Evolutionary conservation across 1,140 invertebrate genomes (phyloP).

Genomic region (Leptopilina clavipes): DNA sequence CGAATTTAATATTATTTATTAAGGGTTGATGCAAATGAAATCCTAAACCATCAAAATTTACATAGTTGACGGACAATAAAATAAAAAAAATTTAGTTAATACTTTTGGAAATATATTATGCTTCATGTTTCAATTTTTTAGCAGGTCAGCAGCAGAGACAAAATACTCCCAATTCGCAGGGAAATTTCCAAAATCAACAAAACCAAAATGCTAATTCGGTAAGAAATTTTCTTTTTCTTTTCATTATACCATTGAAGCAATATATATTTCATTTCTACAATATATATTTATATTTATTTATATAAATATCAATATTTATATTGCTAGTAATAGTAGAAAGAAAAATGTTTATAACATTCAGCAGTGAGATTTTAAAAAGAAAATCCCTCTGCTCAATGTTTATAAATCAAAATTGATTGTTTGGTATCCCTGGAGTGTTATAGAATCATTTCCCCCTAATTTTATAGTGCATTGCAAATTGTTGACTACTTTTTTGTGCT

Average conservation of each 20-base stretch:
- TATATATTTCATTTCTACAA: neutral
- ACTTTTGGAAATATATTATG: too few species aligned
- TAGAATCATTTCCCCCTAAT: neutral
- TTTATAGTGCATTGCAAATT: constrained; percentile 17
- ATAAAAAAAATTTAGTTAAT: too few species aligned
- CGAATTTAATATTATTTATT: too few species aligned
- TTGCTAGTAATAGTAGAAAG: too few species aligned
- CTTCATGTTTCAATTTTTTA: too few species aligned
- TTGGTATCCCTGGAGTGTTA: neutral
- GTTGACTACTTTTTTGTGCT: neutral
- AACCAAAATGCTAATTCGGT: neutral
- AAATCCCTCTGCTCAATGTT: neutral
- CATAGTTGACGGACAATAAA: too few species aligned
- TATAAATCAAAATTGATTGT: neutral
- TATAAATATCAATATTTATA: too few species aligned
- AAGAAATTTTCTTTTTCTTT: neutral
- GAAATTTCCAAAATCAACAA: constrained; percentile 17
- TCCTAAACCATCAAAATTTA: too few species aligned
- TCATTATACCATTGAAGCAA: neutral
- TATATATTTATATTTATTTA: too few species aligned
- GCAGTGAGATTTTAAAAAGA: neutral
- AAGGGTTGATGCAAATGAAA: too few species aligned
- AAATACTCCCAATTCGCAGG: neutral
- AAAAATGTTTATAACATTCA: neutral
- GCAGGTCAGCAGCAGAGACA: constrained; percentile 5